Base-by-base conservation (phyloP, 2,113 vertebrate species). In the Irena cyanogastra region DNA sequence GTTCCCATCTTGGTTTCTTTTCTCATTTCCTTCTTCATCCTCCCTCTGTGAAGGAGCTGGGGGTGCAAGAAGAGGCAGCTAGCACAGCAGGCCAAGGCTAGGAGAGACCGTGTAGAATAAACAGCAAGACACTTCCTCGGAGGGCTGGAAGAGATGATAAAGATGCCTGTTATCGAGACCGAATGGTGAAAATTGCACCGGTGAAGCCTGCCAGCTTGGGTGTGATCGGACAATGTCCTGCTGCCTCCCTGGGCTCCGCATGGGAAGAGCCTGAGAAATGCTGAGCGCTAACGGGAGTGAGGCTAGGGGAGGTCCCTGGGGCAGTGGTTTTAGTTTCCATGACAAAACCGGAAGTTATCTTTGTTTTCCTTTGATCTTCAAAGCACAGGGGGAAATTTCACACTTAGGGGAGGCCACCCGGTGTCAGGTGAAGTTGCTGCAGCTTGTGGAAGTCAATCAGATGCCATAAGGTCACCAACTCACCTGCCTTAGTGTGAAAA, bases 311-410 rank as follows among this genome's bases (percentile, higher is more conserved):
- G 68, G 76, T 85, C 66, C 74, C 70, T 33, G 63, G 49, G 54
- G 71, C 49, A 59, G 59, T 22, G 79, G 17, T 50, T 90, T 90
- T 90, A 42, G 50, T 85, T 93, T 71, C 88, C 70, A 35, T 49
- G 85, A 81, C 63, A 89, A 92, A 93, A 85, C 37, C 75, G 56
- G 66, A 86, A 78, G 57, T 85, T 94, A 76, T 91, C 91, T 91
- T 91, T 79, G 65, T 50, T 83, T 50, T 71, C 53, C 44, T 95
- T 95, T 94, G 83, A 95, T 95, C 89, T 95, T 95, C 95, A 95
- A 95, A 95, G 87, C 74, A 56, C 70, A 52, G 61, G 45, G 92
- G 89, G 57, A 91, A 75, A 82, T 84, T 24, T 95, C 77, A 84
- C 95, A 61, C 65, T 82, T 33, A 31, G 2, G 11, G 57, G 30